Evolutionary conservation across 2,113 vertebrate genomes (phyloP), one percentile per base, ranked within the genome.

Genomic region (Melospiza georgiana): DNA sequence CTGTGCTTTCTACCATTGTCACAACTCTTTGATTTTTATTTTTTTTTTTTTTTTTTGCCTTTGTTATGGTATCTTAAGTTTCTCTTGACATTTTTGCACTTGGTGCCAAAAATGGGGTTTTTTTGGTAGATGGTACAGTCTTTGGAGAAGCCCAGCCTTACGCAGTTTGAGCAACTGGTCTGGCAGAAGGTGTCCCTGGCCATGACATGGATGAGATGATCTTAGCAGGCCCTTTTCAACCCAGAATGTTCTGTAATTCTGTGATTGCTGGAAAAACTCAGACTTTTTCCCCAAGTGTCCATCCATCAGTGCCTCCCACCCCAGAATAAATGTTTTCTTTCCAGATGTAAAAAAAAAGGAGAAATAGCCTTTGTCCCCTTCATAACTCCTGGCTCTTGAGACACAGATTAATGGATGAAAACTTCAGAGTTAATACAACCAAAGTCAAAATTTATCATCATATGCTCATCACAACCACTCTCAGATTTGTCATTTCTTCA

Each of bases 301-400:
- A 61, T 31, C 33, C 27, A 8, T 61, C 31, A 35, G 27, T 0
- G 1, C 5, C 9, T 1, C 1, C 4, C 25, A 14, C 13, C 12
- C 6, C 18, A 61, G 43, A 28, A 18, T 23, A 48, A 48, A 5
- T 27, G 59, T 55, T 90, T 52, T 4, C n/a, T 92, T 90, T 86
- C 18, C 54, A 73, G 77, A 69, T 77, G 13, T 14, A 78, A 75
- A 67, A 84, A 67, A 81, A 6, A 66, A 4, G 3, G 3, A 84
- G 19, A 84, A 75, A 41, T 54, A 72, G 6, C 19, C 35, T 79
- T 95, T 90, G 1, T 2, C 23, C 11, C 13, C 41, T 61, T 76
- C 10, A 5, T 63, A 88, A 61, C 37, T 63, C 18, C 23, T 23
- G 51, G n/a, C 5, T 84, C 83, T 92, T 89, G 81, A 87, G 49